These are phyloP conservation scores for Sipha flava DNA, from an alignment of 1,140 invertebrate species.

Conservation along the genomic window DNA sequence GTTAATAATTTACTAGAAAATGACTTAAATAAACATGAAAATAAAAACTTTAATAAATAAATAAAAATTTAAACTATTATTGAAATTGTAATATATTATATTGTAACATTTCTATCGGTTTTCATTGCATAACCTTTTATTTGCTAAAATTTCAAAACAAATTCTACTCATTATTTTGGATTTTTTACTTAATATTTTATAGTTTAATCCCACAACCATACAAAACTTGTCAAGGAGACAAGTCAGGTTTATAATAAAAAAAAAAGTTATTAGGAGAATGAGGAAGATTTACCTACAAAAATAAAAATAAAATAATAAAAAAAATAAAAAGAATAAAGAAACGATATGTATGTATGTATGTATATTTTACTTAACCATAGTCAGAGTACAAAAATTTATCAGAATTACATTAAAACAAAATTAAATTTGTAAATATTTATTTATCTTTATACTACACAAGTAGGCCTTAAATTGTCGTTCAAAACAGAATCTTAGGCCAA, in stretches of 20 bases:
- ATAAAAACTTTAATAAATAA: no score
- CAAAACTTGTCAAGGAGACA: background rate
- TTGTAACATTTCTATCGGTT: no score
- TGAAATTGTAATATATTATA: no score
- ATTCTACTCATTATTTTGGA: background rate
- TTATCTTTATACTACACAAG: background rate
- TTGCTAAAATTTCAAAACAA: background rate
- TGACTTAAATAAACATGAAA: no score
- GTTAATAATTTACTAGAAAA: no score
- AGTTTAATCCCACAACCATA: background rate
- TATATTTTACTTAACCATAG: background rate
- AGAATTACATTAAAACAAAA: constrained; percentile 5
- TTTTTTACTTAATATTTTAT: background rate
- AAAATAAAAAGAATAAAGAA: background rate
- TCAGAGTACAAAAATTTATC: background rate
- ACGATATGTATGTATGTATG: background rate
- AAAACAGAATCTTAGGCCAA: constrained; percentile 14
- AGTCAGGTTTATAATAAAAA: background rate
- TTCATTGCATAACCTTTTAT: no score
- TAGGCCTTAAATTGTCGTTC: background rate
- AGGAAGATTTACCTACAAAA: background rate
- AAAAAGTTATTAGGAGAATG: constrained; percentile 5
- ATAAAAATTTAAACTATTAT: no score
- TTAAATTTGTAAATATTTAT: background rate
- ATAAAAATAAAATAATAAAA: background rate